Base-by-base conservation (phyloP, 2,888 invertebrate genomes). In the Dinocampus coccinellae region DNA sequence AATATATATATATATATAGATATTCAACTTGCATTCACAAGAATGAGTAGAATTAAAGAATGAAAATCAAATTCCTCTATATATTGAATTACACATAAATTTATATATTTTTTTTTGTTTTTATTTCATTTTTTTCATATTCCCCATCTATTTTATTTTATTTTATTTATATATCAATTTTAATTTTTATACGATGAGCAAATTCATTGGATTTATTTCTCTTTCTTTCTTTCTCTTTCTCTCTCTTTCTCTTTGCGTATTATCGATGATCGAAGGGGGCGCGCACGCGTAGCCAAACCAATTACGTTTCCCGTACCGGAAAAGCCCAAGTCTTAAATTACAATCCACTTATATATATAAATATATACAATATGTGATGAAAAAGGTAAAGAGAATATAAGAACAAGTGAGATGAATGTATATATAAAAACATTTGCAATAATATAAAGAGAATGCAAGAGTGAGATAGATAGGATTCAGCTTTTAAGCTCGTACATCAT, bases 401-500 rank as follows among this genome's bases (percentile, higher is more conserved):
- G n/a, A n/a, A n/a, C n/a, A n/a, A n/a, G n/a, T n/a, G n/a, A n/a
- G n/a, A n/a, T 60, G 22, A 47, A 16, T 29, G 10, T 58, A 34
- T 58, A 34, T 34, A 69, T 72, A 20, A 69, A 60, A 63, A 52
- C 42, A 63, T 63, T 24, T 69, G 70, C 55, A 70, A 33, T 69
- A 36, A 33, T 36, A 60, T 70, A 68, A 73, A 55, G 65, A 60
- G 65, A 58, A 33, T 64, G 63, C 60, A 55, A 36, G 57, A 29
- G 68, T 61, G 34, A 26, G 60, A 67, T 67, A 73, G 36, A 68
- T 72, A 74, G 77, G 77, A 77, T 80, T 82, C 68, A 63, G 73
- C 83, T 85, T 85, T 85, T 83, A 85, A 85, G 85, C 86, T 85
- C 85, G 82, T 86, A 86, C 83, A 85, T 86, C 85, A 85, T 65